phyloP scores from a whole-genome alignment of 2,113 vertebrate species.

The Fregetta grallaria region DNA sequence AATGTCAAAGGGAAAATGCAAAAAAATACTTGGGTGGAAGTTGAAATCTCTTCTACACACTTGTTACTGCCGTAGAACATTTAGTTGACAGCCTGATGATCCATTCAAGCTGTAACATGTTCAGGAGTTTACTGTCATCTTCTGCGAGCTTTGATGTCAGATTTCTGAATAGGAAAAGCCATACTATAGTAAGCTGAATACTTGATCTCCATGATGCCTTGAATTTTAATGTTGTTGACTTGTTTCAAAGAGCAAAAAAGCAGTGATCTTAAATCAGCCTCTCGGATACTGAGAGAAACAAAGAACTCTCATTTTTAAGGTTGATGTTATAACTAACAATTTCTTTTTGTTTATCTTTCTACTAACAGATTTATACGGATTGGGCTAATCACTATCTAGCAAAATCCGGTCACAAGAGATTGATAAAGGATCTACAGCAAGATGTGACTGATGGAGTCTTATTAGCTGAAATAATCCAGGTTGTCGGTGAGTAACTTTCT shows the following conservation, averaged over 20 bases:
- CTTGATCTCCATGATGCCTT: constrained; percentile 75
- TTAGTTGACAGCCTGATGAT: constrained; percentile 63
- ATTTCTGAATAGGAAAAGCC: constrained; percentile 76
- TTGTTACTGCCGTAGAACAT: constrained; percentile 71
- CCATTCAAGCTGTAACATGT: constrained; percentile 63
- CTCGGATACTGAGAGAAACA: not conserved
- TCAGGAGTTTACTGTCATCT: constrained; percentile 76
- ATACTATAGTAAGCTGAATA: constrained; percentile 71
- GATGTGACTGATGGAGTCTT: constrained; percentile 96
- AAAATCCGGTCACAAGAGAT: constrained; percentile 94
- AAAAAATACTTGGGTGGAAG: not conserved
- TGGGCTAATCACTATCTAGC: constrained; percentile 98
- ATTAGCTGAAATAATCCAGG: constrained; percentile 96
- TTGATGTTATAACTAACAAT: not conserved
- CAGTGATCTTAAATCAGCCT: not conserved
- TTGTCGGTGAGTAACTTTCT: constrained; percentile 86
- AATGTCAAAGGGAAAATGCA: not conserved
- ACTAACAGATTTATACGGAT: constrained; percentile 94
- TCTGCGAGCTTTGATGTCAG: constrained; percentile 74
- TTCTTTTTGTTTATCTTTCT: constrained; percentile 41
- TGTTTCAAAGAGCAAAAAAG: constrained; percentile 50
- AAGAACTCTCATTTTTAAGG: not conserved
- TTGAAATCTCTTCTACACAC: constrained; percentile 64
- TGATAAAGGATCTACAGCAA: constrained; percentile 97
- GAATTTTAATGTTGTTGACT: constrained; percentile 81